Percentiles rank a stretch among this genome's conserved stretches.
Evolutionary conservation across 2,888 invertebrate species (phyloP).

Genomic region (Drosophila percnosoma): DNA sequence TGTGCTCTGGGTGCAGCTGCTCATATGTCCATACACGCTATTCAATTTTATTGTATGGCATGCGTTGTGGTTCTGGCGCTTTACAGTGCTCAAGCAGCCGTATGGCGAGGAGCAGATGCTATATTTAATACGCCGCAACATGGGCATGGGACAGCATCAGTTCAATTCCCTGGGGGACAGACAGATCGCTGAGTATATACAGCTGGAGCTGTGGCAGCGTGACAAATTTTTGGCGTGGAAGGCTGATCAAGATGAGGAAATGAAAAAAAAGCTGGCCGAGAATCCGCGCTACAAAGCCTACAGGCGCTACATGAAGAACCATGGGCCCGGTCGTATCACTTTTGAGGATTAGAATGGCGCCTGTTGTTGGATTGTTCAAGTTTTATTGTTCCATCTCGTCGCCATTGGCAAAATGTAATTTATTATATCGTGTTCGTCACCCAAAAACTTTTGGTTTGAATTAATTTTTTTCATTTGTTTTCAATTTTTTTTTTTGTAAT

Average conservation of each 20-base stretch:
- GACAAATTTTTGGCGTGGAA: constrained; percentile 93
- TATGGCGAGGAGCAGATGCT: constrained; percentile 93
- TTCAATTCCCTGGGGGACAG: constrained; percentile 91
- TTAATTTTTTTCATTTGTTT: neutral
- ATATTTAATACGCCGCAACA: constrained; percentile 92
- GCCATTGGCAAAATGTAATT: constrained; percentile 33
- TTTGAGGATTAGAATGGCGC: constrained; percentile 89
- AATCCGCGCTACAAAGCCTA: constrained; percentile 95
- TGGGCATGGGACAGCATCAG: constrained; percentile 90
- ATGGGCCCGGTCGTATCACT: constrained; percentile 95
- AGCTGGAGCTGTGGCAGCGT: constrained; percentile 92
- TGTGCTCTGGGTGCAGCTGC: constrained; percentile 93
- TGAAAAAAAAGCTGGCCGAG: constrained; percentile 93
- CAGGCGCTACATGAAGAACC: constrained; percentile 94
- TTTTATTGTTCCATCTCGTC: constrained; percentile 76
- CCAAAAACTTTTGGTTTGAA: constrained; percentile 1
- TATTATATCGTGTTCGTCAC: constrained; percentile 28
- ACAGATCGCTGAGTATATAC: constrained; percentile 90
- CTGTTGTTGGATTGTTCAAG: constrained; percentile 68
- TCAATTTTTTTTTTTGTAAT: constrained; percentile 7
- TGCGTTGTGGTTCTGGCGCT: constrained; percentile 92
- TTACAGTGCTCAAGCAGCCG: constrained; percentile 89
- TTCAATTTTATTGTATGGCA: constrained; percentile 90
- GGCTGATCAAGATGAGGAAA: constrained; percentile 92
- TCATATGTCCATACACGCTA: constrained; percentile 92